Evolutionary conservation across 2,888 invertebrate species (phyloP).

Genomic region (Lacanobia wlatinum): DNA sequence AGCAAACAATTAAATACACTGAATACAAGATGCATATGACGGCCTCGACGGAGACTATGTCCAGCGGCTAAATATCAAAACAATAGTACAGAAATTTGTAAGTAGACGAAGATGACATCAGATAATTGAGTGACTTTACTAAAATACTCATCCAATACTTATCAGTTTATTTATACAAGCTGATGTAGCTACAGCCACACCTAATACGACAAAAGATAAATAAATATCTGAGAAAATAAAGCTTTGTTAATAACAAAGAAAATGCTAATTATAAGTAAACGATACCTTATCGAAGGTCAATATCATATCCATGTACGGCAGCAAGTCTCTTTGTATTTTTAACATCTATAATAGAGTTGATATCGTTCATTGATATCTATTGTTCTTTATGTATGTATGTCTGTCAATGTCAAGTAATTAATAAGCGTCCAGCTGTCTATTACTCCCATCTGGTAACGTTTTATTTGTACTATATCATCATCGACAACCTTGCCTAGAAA

Average conservation of each 20-base stretch:
- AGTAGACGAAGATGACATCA: too few species aligned
- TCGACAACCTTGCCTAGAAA: constrained; percentile 18
- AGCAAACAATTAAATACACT: background rate
- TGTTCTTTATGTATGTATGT: background rate
- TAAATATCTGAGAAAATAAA: background rate
- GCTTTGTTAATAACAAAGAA: constrained; percentile 3
- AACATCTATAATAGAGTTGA: constrained; percentile 3
- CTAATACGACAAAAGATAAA: background rate
- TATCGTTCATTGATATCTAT: background rate
- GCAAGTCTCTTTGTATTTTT: background rate
- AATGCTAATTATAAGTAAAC: constrained; percentile 2
- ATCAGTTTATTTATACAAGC: background rate
- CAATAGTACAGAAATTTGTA: too few species aligned
- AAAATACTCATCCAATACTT: too few species aligned
- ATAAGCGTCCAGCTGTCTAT: background rate
- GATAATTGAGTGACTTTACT: too few species aligned
- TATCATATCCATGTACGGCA: background rate
- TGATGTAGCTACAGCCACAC: background rate
- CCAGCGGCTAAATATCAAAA: too few species aligned
- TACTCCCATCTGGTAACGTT: constrained; percentile 15
- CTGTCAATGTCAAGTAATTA: constrained; percentile 1
- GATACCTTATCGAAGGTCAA: constrained; percentile 4
- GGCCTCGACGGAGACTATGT: too few species aligned
- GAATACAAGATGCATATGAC: background rate
- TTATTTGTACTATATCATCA: constrained; percentile 19